Evolutionary conservation across 2,888 invertebrate genomes (phyloP).

Genomic region (Hoplodrina blanda): DNA sequence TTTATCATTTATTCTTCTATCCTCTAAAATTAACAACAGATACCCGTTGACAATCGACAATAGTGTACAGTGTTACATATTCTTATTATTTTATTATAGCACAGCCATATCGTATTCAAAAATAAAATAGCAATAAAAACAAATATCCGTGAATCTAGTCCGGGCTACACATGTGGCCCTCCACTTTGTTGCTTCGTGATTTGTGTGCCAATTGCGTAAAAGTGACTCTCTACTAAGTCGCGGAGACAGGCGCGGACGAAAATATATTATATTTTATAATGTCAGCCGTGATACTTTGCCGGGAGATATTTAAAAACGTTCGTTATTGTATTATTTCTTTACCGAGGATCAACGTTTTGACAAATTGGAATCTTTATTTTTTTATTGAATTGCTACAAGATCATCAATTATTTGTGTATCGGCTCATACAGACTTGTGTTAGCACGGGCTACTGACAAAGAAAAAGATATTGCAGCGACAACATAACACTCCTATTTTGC

Average conservation of each 20-base stretch:
- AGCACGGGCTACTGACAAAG: too few relatives aligned
- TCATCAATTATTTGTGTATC: background rate
- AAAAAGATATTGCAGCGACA: too few relatives aligned
- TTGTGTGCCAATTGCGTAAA: slow-evolving; percentile 77
- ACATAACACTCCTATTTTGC: too few relatives aligned
- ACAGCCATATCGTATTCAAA: background rate
- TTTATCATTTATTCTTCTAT: background rate
- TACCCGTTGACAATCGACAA: too few relatives aligned
- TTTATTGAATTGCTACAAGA: background rate
- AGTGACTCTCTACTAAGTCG: slow-evolving; percentile 71
- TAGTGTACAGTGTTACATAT: too few relatives aligned
- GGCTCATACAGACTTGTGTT: too few relatives aligned
- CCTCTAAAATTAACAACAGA: too few relatives aligned
- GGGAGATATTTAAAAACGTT: slow-evolving; percentile 47
- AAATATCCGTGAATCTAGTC: too few relatives aligned
- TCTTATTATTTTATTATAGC: background rate
- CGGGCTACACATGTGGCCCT: slow-evolving; percentile 61
- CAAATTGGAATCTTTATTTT: slow-evolving; percentile 27
- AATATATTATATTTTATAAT: slow-evolving; percentile 56
- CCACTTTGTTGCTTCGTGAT: slow-evolving; percentile 71
- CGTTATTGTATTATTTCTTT: slow-evolving; percentile 58
- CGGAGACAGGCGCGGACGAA: slow-evolving; percentile 39
- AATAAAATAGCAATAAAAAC: background rate
- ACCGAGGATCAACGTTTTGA: slow-evolving; percentile 46
- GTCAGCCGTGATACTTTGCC: slow-evolving; percentile 42